Conservation (phyloP, 92 coral and sea anemone genomes). For the Palythoa grandiflora region DNA sequence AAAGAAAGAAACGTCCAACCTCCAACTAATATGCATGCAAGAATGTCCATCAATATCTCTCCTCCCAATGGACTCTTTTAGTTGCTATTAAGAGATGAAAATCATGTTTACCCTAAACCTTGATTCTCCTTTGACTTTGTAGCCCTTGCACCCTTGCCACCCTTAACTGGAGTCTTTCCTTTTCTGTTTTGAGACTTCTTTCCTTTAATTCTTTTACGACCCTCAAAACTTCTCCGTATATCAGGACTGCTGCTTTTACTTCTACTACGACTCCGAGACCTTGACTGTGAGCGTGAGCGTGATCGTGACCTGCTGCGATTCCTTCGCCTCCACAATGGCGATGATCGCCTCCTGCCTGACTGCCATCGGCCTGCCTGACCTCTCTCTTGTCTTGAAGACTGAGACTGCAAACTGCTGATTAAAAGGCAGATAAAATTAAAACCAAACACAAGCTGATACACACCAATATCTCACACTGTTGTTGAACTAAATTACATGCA, state of each 20-base stretch:
- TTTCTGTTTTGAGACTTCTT: conserved; percentile 68
- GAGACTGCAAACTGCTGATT: conserved; percentile 49
- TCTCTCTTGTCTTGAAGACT: conserved; percentile 60
- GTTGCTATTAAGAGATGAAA: background rate
- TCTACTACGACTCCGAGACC: conserved; percentile 72
- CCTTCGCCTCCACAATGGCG: conserved; percentile 79
- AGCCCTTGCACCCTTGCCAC: conserved; percentile 35
- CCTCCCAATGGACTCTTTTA: no score
- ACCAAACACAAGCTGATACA: no score
- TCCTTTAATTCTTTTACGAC: conserved; percentile 58
- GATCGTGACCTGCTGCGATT: conserved; percentile 75
- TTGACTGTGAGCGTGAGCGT: conserved; percentile 63
- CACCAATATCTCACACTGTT: no score
- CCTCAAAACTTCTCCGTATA: conserved; percentile 57
- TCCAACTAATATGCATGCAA: no score
- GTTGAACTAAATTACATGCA: no score
- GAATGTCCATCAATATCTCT: no score
- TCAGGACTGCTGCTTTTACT: conserved; percentile 82
- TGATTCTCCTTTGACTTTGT: conserved; percentile 45
- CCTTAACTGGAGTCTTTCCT: conserved; percentile 51
- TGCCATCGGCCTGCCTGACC: conserved; percentile 77
- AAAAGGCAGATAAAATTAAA: background rate
- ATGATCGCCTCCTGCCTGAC: conserved; percentile 78
- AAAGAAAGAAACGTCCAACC: no score
- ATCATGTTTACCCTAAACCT: conserved; percentile 5